These are phyloP conservation scores for Lagorchestes hirsutus DNA, from an alignment of 2,797 vertebrate genomes.

Conservation along the genomic window DNA sequence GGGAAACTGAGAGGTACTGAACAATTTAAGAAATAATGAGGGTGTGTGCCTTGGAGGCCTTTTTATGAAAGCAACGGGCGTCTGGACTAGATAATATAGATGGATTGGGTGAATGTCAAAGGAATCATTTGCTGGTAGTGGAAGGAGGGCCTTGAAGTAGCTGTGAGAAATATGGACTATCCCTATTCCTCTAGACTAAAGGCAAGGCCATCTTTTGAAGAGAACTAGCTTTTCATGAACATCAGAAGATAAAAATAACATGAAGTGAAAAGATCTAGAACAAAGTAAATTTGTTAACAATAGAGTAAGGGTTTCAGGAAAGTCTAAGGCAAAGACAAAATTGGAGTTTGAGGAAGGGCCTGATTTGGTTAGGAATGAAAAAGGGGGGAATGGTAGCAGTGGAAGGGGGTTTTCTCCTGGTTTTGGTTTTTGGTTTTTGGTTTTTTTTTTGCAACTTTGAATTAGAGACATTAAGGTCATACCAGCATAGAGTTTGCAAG, in stretches of 20 bases:
- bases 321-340: background rate
- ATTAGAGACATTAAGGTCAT: background rate
- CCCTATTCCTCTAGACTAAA: background rate
- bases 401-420: background rate
- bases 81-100: background rate
- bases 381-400: background rate
- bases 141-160: background rate
- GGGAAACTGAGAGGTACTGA: background rate
- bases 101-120: background rate
- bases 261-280: background rate
- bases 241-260: background rate
- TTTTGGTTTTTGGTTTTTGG: too few species aligned
- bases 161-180: background rate
- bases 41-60: background rate
- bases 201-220: background rate
- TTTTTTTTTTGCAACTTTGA: background rate
- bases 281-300: background rate
- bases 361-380: background rate
- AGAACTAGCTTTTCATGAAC: background rate
- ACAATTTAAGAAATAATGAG: background rate
- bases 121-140: background rate
- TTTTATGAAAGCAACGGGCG: background rate
- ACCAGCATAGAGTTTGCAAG: background rate
- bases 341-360: background rate
- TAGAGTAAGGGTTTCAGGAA: background rate